Evolutionary conservation across 2,113 vertebrate genomes (phyloP).

Genomic region (Aspiorhynchus laticeps): DNA sequence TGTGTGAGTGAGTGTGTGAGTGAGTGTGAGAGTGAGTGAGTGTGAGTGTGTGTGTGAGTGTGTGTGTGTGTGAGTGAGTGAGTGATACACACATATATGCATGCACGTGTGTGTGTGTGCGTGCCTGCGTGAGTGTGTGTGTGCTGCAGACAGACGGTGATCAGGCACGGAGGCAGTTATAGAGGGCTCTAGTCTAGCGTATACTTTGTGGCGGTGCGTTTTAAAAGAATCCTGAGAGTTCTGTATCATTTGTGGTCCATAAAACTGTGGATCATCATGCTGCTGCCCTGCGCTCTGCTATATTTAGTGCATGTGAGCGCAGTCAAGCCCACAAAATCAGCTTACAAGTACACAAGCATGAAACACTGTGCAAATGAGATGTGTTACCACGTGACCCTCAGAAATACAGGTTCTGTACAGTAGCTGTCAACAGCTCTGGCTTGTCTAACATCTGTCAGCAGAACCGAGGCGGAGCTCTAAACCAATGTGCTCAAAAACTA

Average conservation of each 20-base stretch:
- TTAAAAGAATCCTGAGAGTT: slow-evolving; percentile 75
- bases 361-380: slow-evolving; percentile 25
- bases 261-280: slow-evolving; percentile 77
- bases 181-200: slow-evolving; percentile 71
- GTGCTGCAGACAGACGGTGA: slow-evolving; percentile 68
- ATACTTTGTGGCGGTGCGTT: slow-evolving; percentile 77
- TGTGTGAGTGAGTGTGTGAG: too few relatives aligned
- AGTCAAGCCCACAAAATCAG: slow-evolving; percentile 67
- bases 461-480: background rate
- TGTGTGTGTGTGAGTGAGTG: too few relatives aligned
- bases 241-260: slow-evolving; percentile 78
- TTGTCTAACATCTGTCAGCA: background rate
- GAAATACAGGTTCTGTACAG: slow-evolving; percentile 4
- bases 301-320: slow-evolving; percentile 69
- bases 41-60: too few relatives aligned
- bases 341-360: slow-evolving; percentile 59
- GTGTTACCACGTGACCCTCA: background rate
- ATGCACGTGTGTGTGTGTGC: too few relatives aligned
- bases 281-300: slow-evolving; percentile 69
- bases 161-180: slow-evolving; percentile 77
- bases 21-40: too few relatives aligned
- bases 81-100: too few relatives aligned
- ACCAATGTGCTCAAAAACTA: background rate
- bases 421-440: background rate
- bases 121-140: background rate